Evolutionary conservation across 2,113 vertebrate genomes (phyloP).

Genomic region (Etheostoma cragini): DNA sequence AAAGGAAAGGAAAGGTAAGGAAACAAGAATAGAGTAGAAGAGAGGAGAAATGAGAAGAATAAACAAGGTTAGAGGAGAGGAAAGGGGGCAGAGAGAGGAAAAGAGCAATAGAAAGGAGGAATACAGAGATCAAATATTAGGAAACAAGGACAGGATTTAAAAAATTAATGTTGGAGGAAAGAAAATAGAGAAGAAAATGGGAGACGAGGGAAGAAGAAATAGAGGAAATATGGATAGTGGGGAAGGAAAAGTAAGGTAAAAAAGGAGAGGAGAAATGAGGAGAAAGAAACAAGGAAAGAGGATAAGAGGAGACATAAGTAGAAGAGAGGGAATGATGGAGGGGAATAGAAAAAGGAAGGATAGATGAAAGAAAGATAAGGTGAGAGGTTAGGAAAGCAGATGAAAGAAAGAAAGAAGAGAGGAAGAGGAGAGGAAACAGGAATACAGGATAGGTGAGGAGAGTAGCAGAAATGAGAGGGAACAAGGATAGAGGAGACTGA

Average conservation of each 20-base stretch:
- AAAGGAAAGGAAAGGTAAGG: not conserved
- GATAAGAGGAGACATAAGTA: not conserved
- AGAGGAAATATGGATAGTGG: not conserved
- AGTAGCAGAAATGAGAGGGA: not conserved
- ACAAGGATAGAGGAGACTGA: not conserved
- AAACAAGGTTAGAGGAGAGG: not conserved
- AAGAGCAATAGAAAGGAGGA: too few relatives aligned
- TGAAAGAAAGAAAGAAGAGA: fast-evolving
- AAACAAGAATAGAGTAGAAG: not conserved
- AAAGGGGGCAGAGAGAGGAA: not conserved
- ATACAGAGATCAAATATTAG: not conserved
- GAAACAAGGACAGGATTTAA: not conserved
- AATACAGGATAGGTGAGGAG: not conserved
- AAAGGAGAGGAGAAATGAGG: not conserved
- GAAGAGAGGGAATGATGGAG: not conserved
- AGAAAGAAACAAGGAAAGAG: not conserved
- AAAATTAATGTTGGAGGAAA: not conserved
- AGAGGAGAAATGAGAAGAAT: not conserved
- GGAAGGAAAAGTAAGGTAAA: not conserved
- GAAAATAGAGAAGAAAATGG: not conserved
- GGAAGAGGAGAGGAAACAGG: not conserved
- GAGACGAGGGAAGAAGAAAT: not conserved
- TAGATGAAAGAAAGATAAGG: not conserved
- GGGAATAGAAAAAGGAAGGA: too few relatives aligned
- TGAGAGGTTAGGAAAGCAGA: not conserved